Percentiles rank a stretch among this genome's conserved stretches.
phyloP scores from a whole-genome alignment of 2,113 vertebrate genomes.

The Ophiodon elongatus region DNA sequence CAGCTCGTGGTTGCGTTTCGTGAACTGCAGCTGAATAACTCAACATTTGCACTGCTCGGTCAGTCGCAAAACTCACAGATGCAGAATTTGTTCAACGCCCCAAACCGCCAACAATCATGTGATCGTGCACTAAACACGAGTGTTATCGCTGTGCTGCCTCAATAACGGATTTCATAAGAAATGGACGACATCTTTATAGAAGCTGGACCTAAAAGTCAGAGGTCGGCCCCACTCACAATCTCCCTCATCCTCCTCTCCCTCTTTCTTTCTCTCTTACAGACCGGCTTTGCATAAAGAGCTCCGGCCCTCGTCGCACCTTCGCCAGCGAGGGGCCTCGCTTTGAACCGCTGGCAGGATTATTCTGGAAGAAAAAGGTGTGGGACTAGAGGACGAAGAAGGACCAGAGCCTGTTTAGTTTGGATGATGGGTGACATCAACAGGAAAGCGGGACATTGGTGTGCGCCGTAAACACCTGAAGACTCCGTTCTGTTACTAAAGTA shows the following conservation, averaged over 20 bases:
- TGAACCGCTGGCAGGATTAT: slow-evolving; percentile 47
- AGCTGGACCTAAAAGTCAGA: neutral
- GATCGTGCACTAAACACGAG: neutral
- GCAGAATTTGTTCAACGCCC: neutral
- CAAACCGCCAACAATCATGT: too few species aligned
- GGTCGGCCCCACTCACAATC: neutral
- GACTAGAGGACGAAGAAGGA: neutral
- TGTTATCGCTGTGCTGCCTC: neutral
- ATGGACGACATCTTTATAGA: neutral
- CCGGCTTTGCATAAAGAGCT: slow-evolving; percentile 28
- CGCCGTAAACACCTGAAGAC: slow-evolving; percentile 25
- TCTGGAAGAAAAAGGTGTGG: slow-evolving; percentile 22
- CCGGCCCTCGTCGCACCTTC: neutral
- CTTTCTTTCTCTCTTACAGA: slow-evolving; percentile 3
- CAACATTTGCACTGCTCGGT: too few species aligned
- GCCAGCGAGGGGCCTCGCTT: slow-evolving; percentile 40
- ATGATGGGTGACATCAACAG: slow-evolving; percentile 8
- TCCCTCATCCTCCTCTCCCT: slow-evolving; percentile 23
- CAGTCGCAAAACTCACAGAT: neutral
- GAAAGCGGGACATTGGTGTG: slow-evolving; percentile 34
- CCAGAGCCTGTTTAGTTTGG: slow-evolving; percentile 5
- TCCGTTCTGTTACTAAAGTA: neutral
- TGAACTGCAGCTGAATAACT: neutral
- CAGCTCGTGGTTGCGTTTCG: neutral
- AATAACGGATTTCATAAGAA: neutral